Base-by-base conservation (phyloP, 2,797 vertebrate genomes). In the Podarcis siculus region DNA sequence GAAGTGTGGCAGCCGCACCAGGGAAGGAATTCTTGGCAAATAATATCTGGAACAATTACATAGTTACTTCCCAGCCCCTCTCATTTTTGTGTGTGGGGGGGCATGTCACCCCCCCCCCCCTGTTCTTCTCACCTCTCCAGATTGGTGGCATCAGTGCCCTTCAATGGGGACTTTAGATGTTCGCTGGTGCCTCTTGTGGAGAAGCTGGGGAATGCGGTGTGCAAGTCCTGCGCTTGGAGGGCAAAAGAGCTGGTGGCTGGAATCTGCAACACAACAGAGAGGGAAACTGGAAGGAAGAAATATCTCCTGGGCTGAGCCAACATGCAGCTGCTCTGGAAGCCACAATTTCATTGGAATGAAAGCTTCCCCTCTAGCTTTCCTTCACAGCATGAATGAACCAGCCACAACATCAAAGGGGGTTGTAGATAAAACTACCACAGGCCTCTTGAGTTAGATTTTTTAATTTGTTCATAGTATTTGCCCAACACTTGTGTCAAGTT, bases 171-270 rank as follows among this genome's bases (percentile, higher is more conserved):
- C 12, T 84, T 91, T 89, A 96, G 95, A 83, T 90, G 91, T 87
- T 97, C 97, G 94, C 97, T 97, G 27, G 97, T 86, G 90, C 96
- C 95, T 87, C 92, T 94, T 89, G 96, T 92, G 92, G 97, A 93
- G 64, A 96, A 97, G 84, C 95, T 95, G 27, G 98, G 97, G 91
- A 98, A 96, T 15, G 94, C 90, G 94, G 95, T 97, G 97, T 67
- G 94, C 90, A 90, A 95, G 96, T 37, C 12, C 49, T 84, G 93
- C 23, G 23, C 64, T 90, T 96, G 15, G 88, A 98, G 98, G 75
- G 90, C 96, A 91, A 97, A 92, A 61, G 96, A 79, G 89, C 23
- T 89, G 5, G n/a, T 8, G 1, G 92, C 45, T 5, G 95, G 93
- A 91, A 88, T 49, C 97, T 97, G 95, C 1, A 87, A 84, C 86